phyloP scores from a whole-genome alignment of 1,140 invertebrate genomes.

The Aphidius ervi region DNA sequence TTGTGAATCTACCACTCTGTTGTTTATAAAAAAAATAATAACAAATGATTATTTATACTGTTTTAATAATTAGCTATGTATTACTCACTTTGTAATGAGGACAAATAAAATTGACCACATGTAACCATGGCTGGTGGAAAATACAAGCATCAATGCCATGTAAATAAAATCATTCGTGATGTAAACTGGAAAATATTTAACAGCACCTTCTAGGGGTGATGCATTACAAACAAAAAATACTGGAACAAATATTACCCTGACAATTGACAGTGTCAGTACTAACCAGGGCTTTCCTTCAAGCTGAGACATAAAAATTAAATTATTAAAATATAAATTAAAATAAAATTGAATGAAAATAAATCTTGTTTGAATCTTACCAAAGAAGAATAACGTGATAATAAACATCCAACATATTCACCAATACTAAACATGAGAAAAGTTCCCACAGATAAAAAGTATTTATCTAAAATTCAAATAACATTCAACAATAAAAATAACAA shows the following conservation, averaged over 20 bases:
- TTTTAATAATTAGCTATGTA: not conserved
- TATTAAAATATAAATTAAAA: not conserved
- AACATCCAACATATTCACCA: constrained; percentile 80
- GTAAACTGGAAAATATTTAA: constrained; percentile 70
- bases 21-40: constrained; percentile 23
- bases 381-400: constrained; percentile 67
- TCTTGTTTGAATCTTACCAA: constrained; percentile 55
- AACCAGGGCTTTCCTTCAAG: constrained; percentile 62
- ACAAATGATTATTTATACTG: not conserved
- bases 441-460: constrained; percentile 85
- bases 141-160: constrained; percentile 74
- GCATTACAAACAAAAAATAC: constrained; percentile 85
- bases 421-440: constrained; percentile 87
- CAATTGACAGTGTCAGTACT: constrained; percentile 60
- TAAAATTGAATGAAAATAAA: not conserved
- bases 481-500: too few species aligned
- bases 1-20: constrained; percentile 69
- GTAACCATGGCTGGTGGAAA: constrained; percentile 87
- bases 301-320: constrained; percentile 51
- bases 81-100: constrained; percentile 75
- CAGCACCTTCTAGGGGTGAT: constrained; percentile 54
- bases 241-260: constrained; percentile 74
- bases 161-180: constrained; percentile 79
- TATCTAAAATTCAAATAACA: constrained; percentile 58
- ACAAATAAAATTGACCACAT: constrained; percentile 82